Base-by-base conservation (phyloP, 2,888 invertebrate genomes). In the Flexamia atlantica region DNA sequence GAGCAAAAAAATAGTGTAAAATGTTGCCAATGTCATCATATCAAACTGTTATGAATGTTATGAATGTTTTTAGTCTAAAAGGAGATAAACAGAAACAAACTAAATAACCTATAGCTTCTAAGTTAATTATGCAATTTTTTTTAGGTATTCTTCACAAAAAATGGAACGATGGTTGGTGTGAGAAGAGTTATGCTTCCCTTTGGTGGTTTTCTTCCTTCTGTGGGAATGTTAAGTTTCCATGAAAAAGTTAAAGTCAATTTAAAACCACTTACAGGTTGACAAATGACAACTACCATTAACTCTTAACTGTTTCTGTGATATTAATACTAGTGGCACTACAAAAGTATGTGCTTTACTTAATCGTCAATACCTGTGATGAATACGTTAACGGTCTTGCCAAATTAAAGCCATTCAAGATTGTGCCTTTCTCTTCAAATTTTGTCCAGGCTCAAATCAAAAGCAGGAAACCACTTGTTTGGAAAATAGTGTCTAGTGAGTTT, bases 121-220 rank as follows among this genome's bases (percentile, higher is more conserved):
- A n/a, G n/a, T n/a, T n/a, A n/a, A n/a, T n/a, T n/a, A n/a, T n/a
- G n/a, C n/a, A n/a, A n/a, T n/a, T n/a, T 72, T 4, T 88, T 88
- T 50, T 88, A 92, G 91, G 91, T 92, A 50, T 92, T 92, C 88
- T 92, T 92, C 87, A 91, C 92, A 60, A 88, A 91, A 84, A 92
- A 92, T 88, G 91, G 91, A 14, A 91, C 91, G 86, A 90, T 90
- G 42, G 89, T 92, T 64, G 92, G 92, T 0, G 89, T 90, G 68
- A 90, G 91, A 85, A 90, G 91, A 86, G 90, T 91, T n/a, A 88
- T 89, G 80, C 90, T 92, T 85, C 92, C 92, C 9, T 90, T 90
- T 86, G 92, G 92, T 74, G 92, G 92, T 1, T 92, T 92, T 88
- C 92, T 89, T 86, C 92, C 92, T 0, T 91, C 92, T 9, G 89